Percentiles rank a stretch among this genome's conserved stretches.
Conservation (phyloP, 37 sponge, comb jelly and placozoan species). For the Halichondria panicea region DNA sequence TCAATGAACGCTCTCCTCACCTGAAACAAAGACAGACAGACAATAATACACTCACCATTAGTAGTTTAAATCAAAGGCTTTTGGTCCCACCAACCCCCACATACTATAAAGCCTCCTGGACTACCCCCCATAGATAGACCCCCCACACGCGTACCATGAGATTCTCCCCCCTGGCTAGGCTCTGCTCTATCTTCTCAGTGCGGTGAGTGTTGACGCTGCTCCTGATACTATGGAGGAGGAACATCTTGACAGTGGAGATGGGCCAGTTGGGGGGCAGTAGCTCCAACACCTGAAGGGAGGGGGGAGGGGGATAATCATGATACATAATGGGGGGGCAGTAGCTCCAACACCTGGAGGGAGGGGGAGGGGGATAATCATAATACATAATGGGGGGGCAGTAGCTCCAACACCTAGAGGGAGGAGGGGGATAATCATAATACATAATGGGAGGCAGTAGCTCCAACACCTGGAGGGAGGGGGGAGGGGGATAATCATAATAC, state of each 20-base stretch:
- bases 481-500: no score
- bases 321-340: no score
- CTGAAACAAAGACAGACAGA: slow-evolving; percentile 31
- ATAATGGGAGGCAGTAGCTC: no score
- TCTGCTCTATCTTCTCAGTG: slow-evolving; percentile 64
- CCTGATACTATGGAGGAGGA: slow-evolving; percentile 68
- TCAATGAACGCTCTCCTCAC: slow-evolving; percentile 37
- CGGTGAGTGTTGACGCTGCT: slow-evolving; percentile 43
- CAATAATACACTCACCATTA: neutral
- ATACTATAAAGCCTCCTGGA: neutral
- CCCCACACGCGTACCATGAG: slow-evolving; percentile 68
- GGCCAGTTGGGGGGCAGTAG: slow-evolving; percentile 79
- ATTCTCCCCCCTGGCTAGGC: slow-evolving; percentile 68
- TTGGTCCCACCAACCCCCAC: neutral
- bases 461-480: no score
- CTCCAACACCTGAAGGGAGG: slow-evolving; percentile 52
- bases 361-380: neutral
- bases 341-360: neutral
- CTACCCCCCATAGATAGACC: no score
- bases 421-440: no score
- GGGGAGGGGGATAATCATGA: neutral
- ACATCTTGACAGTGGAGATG: slow-evolving; percentile 54
- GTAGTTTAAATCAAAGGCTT: no score
- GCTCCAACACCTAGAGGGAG: no score
- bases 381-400: neutral